These are phyloP conservation scores for Euura saliciscinereae DNA, from an alignment of 1,140 invertebrate genomes.

Conservation along the genomic window DNA sequence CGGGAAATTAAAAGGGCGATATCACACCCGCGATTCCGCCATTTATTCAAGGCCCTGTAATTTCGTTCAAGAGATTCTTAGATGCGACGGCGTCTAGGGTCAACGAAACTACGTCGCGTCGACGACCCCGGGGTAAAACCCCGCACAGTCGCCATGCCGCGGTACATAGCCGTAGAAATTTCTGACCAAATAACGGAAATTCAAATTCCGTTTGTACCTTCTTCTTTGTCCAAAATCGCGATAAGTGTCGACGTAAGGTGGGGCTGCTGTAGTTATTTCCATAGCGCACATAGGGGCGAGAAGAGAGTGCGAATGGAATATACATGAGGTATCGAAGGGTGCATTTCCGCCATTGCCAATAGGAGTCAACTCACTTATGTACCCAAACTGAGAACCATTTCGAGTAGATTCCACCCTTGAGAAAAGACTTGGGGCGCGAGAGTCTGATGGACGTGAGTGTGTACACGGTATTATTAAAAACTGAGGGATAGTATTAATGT, in stretches of 20 bases:
- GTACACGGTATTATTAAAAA: not conserved
- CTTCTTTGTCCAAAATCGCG: no score
- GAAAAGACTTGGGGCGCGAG: not conserved
- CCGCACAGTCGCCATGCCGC: not conserved
- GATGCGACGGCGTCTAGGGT: constrained; percentile 4
- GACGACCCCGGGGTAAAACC: not conserved
- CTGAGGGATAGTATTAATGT: not conserved
- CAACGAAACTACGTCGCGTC: not conserved
- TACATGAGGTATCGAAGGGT: not conserved
- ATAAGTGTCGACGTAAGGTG: no score
- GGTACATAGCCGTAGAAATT: no score
- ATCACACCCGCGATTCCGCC: not conserved
- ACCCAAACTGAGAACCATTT: constrained; percentile 7
- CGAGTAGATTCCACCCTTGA: constrained; percentile 2
- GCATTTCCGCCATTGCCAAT: not conserved
- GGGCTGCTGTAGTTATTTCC: not conserved
- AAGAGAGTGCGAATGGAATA: not conserved
- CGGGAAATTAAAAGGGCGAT: not conserved
- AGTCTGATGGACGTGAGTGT: not conserved
- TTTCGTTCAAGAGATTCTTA: not conserved
- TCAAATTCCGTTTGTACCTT: no score
- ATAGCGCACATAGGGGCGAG: not conserved
- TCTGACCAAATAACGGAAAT: no score
- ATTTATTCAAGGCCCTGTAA: no score
- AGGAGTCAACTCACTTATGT: constrained; percentile 3